Evolutionary conservation across 2,797 vertebrate genomes (phyloP).

Genomic region (Amazona ochrocephala): DNA sequence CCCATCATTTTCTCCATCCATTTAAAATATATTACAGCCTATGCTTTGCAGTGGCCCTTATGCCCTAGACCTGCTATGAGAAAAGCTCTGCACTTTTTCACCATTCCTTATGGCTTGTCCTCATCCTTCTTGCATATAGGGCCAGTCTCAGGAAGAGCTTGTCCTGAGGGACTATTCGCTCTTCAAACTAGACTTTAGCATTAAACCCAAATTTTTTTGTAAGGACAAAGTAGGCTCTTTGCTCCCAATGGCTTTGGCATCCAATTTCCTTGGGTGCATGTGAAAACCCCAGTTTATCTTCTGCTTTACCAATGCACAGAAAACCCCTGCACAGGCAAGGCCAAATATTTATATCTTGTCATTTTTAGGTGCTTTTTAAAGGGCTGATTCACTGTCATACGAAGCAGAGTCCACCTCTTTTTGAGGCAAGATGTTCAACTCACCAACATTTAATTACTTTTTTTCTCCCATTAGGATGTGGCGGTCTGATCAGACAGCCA

Average conservation of each 20-base stretch:
- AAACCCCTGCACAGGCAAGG: background rate
- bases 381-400: background rate
- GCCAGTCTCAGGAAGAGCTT: background rate
- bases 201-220: background rate
- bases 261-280: background rate
- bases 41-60: background rate
- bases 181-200: background rate
- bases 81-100: background rate
- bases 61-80: background rate
- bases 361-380: background rate
- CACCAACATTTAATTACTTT: background rate
- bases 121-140: background rate
- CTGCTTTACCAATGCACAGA: background rate
- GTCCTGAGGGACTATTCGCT: background rate
- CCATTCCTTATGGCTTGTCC: background rate
- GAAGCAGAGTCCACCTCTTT: slow-evolving; percentile 19
- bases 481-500: slow-evolving; percentile 38
- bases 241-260: background rate
- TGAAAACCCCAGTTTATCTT: background rate
- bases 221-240: background rate
- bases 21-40: background rate
- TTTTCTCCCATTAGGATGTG: slow-evolving; percentile 11
- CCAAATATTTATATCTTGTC: background rate
- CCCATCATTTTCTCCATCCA: background rate
- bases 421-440: slow-evolving; percentile 36